Conservation (phyloP, 2,888 invertebrate species). For the Tenodera sinensis region DNA sequence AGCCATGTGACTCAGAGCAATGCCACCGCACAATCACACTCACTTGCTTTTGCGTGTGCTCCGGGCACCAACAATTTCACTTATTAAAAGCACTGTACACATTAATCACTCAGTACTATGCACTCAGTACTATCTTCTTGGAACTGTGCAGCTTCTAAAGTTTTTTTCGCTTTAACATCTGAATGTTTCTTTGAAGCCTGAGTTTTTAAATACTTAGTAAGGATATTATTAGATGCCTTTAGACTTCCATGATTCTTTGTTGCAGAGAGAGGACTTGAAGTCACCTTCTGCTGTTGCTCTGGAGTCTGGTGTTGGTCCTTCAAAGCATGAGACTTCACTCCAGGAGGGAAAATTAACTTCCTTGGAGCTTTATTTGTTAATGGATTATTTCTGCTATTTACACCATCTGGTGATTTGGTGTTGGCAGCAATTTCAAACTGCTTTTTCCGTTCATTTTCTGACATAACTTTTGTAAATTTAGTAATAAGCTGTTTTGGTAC, state of each 20-base stretch:
- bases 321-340: background rate
- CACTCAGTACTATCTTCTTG: background rate
- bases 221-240: background rate
- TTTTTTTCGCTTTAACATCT: background rate
- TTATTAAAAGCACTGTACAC: background rate
- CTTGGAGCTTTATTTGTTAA: background rate
- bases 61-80: background rate
- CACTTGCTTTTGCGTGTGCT: no score
- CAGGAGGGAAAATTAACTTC: background rate
- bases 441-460: slow-evolving; percentile 39
- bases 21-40: no score
- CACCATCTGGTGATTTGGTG: background rate
- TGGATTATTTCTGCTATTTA: background rate
- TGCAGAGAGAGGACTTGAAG: background rate
- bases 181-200: background rate
- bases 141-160: background rate
- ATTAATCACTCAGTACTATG: background rate
- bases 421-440: slow-evolving; percentile 30
- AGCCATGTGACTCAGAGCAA: no score
- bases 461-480: slow-evolving; percentile 40
- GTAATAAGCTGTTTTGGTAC: slow-evolving; percentile 23
- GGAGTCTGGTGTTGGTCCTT: background rate
- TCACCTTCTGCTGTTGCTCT: background rate
- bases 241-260: background rate
- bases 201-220: background rate